Percentiles rank a stretch among this genome's conserved stretches.
Evolutionary conservation across 2,888 invertebrate genomes (phyloP).

Genomic region (Antheraea assamensis): DNA sequence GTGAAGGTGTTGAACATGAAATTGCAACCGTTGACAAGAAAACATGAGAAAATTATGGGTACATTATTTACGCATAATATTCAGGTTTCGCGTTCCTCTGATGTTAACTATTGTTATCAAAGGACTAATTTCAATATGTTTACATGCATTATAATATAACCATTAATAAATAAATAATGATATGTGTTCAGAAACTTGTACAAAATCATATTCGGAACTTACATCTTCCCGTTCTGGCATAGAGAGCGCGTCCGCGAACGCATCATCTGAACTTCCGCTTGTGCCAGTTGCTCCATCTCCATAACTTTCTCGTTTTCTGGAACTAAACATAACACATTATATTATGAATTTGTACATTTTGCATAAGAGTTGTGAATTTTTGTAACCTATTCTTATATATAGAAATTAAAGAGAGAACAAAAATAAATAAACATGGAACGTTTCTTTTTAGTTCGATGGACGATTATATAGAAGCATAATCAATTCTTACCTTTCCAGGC

Average conservation of each 20-base stretch:
- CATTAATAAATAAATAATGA: not conserved
- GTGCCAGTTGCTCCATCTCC: slow-evolving; percentile 86
- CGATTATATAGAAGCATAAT: not conserved
- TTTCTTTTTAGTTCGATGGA: not conserved
- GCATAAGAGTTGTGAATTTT: too few species aligned
- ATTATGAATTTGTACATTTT: not conserved
- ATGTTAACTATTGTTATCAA: too few species aligned
- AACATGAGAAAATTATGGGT: not conserved
- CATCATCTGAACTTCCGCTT: slow-evolving; percentile 81
- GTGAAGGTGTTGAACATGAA: not conserved
- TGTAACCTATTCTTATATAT: too few species aligned
- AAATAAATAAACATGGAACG: not conserved
- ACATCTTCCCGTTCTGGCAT: slow-evolving; percentile 83
- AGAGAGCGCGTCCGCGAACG: slow-evolving; percentile 82
- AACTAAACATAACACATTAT: slow-evolving; percentile 44
- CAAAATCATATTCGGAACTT: slow-evolving; percentile 36
- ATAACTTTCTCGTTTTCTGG: slow-evolving; percentile 81
- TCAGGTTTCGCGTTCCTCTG: not conserved
- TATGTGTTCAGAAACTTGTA: not conserved
- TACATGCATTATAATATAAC: not conserved
- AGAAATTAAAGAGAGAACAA: too few species aligned
- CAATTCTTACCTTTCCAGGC: slow-evolving; percentile 77
- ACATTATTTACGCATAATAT: not conserved
- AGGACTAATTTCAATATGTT: not conserved
- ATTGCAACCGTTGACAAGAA: not conserved